Percentiles rank a stretch among this genome's conserved stretches.
phyloP scores from a whole-genome alignment of 2,888 invertebrate species.

The Diarsia rubi region DNA sequence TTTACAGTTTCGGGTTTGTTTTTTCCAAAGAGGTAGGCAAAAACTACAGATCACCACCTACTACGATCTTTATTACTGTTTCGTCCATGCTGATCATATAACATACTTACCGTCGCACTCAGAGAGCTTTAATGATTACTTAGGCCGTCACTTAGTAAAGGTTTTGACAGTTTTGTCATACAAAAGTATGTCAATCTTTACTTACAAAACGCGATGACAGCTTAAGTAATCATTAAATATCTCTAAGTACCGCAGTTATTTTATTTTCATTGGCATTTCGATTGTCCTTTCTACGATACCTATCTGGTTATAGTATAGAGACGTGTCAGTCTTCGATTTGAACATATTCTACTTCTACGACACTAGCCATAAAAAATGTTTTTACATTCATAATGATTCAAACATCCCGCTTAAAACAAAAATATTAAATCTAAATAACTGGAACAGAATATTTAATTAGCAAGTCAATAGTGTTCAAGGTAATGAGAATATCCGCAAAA shows the following conservation, averaged over 20 bases:
- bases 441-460: constrained; percentile 32
- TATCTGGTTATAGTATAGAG: not conserved
- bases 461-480: constrained; percentile 24
- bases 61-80: not conserved
- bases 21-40: not conserved
- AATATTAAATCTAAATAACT: constrained; percentile 16
- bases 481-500: constrained; percentile 30
- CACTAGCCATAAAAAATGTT: not conserved
- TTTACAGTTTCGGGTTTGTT: not conserved
- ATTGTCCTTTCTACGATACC: not conserved
- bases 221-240: too few species aligned
- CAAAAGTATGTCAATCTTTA: too few species aligned
- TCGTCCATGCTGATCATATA: not conserved
- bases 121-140: too few species aligned
- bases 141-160: too few species aligned
- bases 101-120: too few species aligned
- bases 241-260: too few species aligned
- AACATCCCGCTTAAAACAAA: not conserved
- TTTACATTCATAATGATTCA: not conserved
- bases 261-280: constrained; percentile 1
- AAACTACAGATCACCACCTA: not conserved
- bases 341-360: not conserved
- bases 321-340: not conserved
- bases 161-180: too few species aligned
- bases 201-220: too few species aligned